Conservation (phyloP, 1,140 invertebrate species). For the Geopemphigus sp. region DNA sequence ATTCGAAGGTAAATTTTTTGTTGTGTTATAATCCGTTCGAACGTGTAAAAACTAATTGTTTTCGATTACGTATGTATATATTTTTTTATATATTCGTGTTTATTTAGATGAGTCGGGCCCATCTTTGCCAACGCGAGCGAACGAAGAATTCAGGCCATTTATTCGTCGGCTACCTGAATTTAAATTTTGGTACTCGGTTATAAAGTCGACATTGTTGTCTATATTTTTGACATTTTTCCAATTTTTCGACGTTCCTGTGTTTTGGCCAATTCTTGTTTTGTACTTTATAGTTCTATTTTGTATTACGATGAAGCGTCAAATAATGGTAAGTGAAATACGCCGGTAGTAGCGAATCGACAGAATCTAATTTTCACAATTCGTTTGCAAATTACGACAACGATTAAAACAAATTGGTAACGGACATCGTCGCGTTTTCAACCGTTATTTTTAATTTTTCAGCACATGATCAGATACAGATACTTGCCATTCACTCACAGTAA, state of each 20-base stretch:
- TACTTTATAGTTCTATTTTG: slow-evolving; percentile 98
- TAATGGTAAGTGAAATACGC: slow-evolving; percentile 74
- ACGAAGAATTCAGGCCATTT: slow-evolving; percentile 98
- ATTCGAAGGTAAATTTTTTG: slow-evolving; percentile 73
- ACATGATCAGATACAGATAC: slow-evolving; percentile 99
- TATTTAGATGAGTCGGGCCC: slow-evolving; percentile 76
- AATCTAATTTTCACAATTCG: neutral
- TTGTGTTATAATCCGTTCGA: neutral
- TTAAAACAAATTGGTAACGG: too few relatives aligned
- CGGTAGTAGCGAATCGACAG: too few relatives aligned
- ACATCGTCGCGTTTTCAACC: neutral
- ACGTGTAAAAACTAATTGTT: neutral
- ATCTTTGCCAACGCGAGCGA: slow-evolving; percentile 87
- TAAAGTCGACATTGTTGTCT: slow-evolving; percentile 90
- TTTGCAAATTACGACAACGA: neutral
- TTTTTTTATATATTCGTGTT: slow-evolving; percentile 50
- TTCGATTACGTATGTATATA: neutral
- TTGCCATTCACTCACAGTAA: slow-evolving; percentile 98
- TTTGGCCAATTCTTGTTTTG: slow-evolving; percentile 99
- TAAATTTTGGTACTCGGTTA: slow-evolving; percentile 98
- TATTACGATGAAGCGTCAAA: slow-evolving; percentile 99
- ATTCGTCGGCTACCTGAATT: slow-evolving; percentile 97
- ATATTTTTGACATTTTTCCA: slow-evolving; percentile 95
- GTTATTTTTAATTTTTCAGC: slow-evolving; percentile 70
- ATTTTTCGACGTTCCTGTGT: slow-evolving; percentile 98